Percentiles rank a stretch among this genome's conserved stretches.
These are phyloP conservation scores for Noctua janthe DNA, from an alignment of 2,888 invertebrate genomes.

Conservation along the genomic window DNA sequence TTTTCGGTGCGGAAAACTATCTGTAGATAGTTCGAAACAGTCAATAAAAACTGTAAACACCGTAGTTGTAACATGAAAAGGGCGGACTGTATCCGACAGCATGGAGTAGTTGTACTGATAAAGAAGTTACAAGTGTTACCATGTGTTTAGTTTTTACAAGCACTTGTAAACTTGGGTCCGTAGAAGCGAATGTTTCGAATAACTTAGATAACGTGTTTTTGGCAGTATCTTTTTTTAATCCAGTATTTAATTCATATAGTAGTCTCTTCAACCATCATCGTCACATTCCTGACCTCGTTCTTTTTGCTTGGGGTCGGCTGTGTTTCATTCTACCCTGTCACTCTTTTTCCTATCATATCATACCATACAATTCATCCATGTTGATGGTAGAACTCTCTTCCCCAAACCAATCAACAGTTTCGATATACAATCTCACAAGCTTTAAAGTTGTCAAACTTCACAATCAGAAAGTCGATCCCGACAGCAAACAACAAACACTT, in stretches of 20 bases:
- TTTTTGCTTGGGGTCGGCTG: not conserved
- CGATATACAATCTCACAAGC: conserved; percentile 19
- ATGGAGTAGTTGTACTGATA: conserved; percentile 55
- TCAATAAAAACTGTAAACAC: conserved; percentile 12
- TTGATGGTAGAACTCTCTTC: not conserved
- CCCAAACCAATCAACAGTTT: not conserved
- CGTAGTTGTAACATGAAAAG: conserved; percentile 18
- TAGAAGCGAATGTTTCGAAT: conserved; percentile 14
- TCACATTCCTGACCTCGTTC: not conserved
- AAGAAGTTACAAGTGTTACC: conserved; percentile 59
- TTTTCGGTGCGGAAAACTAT: not conserved
- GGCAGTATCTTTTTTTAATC: not conserved
- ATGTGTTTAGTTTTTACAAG: conserved; percentile 50
- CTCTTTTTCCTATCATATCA: not conserved
- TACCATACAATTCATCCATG: not conserved
- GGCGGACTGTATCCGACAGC: not conserved
- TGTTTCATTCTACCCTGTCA: not conserved
- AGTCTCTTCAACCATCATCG: not conserved
- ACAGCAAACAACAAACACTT: conserved; percentile 33
- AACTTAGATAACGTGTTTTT: not conserved
- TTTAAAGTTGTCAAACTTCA: conserved; percentile 25
- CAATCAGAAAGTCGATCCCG: conserved; percentile 41
- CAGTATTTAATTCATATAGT: not conserved
- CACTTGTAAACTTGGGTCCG: not conserved
- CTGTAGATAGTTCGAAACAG: not conserved